Conservation (phyloP, 2,888 invertebrate species). For the Tanytarsus gracilentus region DNA sequence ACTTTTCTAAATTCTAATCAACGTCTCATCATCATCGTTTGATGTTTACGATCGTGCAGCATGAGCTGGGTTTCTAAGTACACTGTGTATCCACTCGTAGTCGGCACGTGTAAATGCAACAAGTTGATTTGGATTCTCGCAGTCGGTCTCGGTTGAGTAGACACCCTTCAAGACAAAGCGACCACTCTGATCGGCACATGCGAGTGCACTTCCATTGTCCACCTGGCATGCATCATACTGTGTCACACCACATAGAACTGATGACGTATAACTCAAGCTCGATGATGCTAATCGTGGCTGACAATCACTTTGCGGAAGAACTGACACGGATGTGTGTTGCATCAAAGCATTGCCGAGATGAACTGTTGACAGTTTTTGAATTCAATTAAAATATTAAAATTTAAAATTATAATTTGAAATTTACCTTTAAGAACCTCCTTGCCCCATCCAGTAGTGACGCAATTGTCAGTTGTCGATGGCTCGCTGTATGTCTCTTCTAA, state of each 20-base stretch:
- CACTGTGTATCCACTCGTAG: conserved; percentile 47
- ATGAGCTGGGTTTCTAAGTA: conserved; percentile 19
- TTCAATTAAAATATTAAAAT: conserved; percentile 20
- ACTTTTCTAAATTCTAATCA: too few relatives aligned
- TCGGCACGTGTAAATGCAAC: conserved; percentile 54
- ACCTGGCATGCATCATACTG: conserved; percentile 67
- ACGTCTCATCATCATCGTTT: too few relatives aligned
- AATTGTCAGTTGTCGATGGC: conserved; percentile 48
- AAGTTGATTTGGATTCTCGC: conserved; percentile 48
- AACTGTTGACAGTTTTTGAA: conserved; percentile 46
- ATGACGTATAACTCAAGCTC: conserved; percentile 48
- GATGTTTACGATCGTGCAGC: neutral
- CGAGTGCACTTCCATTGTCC: conserved; percentile 72
- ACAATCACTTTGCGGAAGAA: conserved; percentile 55
- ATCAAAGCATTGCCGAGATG: conserved; percentile 65
- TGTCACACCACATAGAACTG: conserved; percentile 61
- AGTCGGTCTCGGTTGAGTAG: conserved; percentile 66
- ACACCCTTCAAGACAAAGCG: conserved; percentile 62
- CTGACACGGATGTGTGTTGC: conserved; percentile 61
- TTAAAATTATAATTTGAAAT: conserved; percentile 33
- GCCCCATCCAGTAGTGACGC: conserved; percentile 77
- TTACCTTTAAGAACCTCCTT: conserved; percentile 68
- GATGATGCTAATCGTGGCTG: conserved; percentile 39
- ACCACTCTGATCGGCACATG: conserved; percentile 62
- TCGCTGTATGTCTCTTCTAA: conserved; percentile 53